Percentiles rank a stretch among this genome's conserved stretches.
Evolutionary conservation across 1,140 invertebrate species (phyloP).

Genomic region (Brachionus manjavacas): DNA sequence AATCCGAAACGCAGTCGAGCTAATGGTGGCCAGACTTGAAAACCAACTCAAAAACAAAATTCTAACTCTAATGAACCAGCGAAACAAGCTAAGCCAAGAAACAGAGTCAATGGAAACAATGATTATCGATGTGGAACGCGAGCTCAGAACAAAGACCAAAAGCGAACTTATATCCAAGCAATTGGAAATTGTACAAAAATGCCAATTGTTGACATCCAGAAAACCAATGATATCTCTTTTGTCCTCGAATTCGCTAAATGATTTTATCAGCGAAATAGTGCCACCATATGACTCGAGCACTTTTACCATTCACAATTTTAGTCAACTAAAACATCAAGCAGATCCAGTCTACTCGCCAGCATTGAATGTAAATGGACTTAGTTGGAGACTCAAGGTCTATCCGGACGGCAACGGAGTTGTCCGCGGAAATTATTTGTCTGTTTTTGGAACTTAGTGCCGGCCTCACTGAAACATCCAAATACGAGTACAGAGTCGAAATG

Average conservation of each 20-base stretch:
- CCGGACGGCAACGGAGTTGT: constrained; percentile 86
- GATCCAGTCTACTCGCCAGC: constrained; percentile 85
- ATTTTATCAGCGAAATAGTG: constrained; percentile 85
- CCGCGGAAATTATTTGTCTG: constrained; percentile 81
- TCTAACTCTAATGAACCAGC: constrained; percentile 71
- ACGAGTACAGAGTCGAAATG: constrained; percentile 91
- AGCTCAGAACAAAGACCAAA: constrained; percentile 69
- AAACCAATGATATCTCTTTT: constrained; percentile 78
- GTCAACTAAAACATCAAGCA: constrained; percentile 74
- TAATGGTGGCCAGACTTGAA: constrained; percentile 84
- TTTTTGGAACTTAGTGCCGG: constrained; percentile 80
- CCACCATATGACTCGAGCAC: constrained; percentile 81
- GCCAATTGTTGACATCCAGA: constrained; percentile 66
- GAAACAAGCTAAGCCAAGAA: constrained; percentile 72
- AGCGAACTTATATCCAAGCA: constrained; percentile 77
- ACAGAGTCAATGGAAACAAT: constrained; percentile 78
- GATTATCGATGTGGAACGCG: constrained; percentile 75
- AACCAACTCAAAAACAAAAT: constrained; percentile 82
- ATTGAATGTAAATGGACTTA: constrained; percentile 77
- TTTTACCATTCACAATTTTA: constrained; percentile 80
- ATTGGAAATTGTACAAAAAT: constrained; percentile 72
- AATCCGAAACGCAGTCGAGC: constrained; percentile 83
- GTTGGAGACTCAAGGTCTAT: constrained; percentile 77
- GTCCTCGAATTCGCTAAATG: constrained; percentile 77
- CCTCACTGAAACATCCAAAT: constrained; percentile 83